Percentiles rank a stretch among this genome's conserved stretches.
phyloP scores from a whole-genome alignment of 1,140 invertebrate species.

The Papilio machaon region DNA sequence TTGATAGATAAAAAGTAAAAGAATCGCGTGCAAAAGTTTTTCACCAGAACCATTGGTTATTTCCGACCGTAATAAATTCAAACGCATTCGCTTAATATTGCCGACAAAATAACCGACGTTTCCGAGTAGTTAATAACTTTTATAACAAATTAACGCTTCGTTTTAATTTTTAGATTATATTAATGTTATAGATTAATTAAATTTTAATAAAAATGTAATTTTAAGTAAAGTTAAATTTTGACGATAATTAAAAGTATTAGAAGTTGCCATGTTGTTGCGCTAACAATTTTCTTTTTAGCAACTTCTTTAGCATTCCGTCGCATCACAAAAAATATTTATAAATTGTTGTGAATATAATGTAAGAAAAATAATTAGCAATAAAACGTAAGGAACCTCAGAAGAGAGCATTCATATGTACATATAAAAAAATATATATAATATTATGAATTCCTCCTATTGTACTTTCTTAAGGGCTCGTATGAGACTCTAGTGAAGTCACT shows the following conservation, averaged over 20 bases:
- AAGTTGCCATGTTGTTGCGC: no score
- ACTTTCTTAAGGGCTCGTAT: neutral
- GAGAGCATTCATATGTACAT: neutral
- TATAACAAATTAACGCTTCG: neutral
- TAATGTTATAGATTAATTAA: neutral
- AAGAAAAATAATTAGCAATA: conserved; percentile 7
- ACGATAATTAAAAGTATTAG: no score
- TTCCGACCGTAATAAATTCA: conserved; percentile 28
- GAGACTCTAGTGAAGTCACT: neutral
- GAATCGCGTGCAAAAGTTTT: conserved; percentile 22
- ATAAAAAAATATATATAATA: neutral
- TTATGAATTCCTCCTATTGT: neutral
- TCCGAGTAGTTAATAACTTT: conserved; percentile 5
- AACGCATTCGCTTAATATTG: conserved; percentile 15
- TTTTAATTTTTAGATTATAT: neutral
- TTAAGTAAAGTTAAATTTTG: no score
- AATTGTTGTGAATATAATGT: neutral
- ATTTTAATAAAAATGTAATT: neutral
- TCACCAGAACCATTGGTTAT: conserved; percentile 24
- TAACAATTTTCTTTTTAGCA: no score
- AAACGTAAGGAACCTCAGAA: neutral
- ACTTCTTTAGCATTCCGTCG: neutral
- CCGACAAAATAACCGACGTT: conserved; percentile 13
- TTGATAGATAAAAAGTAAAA: conserved; percentile 23
- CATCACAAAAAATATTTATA: neutral